These are phyloP conservation scores for Lithophane leautieri DNA, from an alignment of 2,888 invertebrate species.

Conservation along the genomic window DNA sequence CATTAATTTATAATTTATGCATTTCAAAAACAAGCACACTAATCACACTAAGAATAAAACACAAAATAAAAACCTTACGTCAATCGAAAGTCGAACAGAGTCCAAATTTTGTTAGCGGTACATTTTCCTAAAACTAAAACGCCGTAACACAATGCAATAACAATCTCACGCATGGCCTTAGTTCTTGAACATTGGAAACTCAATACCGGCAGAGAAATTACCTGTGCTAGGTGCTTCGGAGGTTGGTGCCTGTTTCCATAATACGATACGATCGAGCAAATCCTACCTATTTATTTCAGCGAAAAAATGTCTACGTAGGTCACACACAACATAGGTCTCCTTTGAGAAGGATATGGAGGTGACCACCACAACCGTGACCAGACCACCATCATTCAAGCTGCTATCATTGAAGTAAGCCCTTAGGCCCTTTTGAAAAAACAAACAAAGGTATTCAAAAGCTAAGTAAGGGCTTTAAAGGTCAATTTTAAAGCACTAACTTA, in stretches of 20 bases:
- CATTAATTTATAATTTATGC: neutral
- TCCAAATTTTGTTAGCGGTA: neutral
- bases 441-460: neutral
- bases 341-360: neutral
- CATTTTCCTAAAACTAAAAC: slow-evolving; percentile 43
- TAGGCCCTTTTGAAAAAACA: neutral
- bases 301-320: no score
- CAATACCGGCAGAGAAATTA: slow-evolving; percentile 18
- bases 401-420: neutral
- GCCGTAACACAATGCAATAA: slow-evolving; percentile 33
- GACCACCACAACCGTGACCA: neutral
- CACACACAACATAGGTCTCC: neutral
- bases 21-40: neutral
- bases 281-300: no score
- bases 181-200: slow-evolving; percentile 48
- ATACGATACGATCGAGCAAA: neutral
- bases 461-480: no score
- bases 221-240: neutral
- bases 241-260: slow-evolving; percentile 39
- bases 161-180: slow-evolving; percentile 48
- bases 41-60: neutral
- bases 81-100: neutral
- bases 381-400: neutral
- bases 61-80: slow-evolving; percentile 34
- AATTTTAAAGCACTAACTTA: neutral